Base-by-base conservation (phyloP, 2,888 invertebrate genomes). In the Spisula solida region DNA sequence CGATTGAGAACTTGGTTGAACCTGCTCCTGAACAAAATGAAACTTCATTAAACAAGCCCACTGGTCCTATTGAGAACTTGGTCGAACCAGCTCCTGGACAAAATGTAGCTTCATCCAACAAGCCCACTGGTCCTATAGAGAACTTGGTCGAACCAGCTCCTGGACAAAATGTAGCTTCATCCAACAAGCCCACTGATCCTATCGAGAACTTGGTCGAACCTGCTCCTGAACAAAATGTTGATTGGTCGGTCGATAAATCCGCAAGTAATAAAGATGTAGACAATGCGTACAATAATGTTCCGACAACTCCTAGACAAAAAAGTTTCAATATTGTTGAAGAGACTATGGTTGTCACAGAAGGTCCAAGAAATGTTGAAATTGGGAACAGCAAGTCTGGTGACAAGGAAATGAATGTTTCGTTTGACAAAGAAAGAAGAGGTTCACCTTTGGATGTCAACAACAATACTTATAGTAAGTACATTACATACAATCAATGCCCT, bases 381-480 rank as follows among this genome's bases (percentile, higher is more conserved):
- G 51, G 47, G 8, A 41, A 10, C 18, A 51, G 47, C n/a, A 78
- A 55, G 14, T 34, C 29, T 20, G 80, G 48, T 29, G 55, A 66
- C 31, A 83, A 81, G 25, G 82, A 81, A 20, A 85, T 88, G 81
- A 90, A 90, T 81, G 90, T 90, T 55, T 83, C 83, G 5, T 85
- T 90, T 34, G 90, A 88, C 55, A 84, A 79, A 60, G 86, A 81
- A 12, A 78, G 47, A 8, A 51, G 56, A n/a, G 47, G 75, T n/a
- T 81, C 66, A 31, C 47, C 75, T 6, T 82, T 88, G 60, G 82
- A 90, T 5, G 85, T 84, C 86, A 86, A 86, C 80, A 90, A 90
- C 70, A 79, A 90, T 78, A 86, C 86, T 41, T 88, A 90, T 79
- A 90, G 90, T 90, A 85, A 88, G 90, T 79, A 41, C 18, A 75